phyloP scores from a whole-genome alignment of 2,113 vertebrate species.

The Eurystomus gularis region DNA sequence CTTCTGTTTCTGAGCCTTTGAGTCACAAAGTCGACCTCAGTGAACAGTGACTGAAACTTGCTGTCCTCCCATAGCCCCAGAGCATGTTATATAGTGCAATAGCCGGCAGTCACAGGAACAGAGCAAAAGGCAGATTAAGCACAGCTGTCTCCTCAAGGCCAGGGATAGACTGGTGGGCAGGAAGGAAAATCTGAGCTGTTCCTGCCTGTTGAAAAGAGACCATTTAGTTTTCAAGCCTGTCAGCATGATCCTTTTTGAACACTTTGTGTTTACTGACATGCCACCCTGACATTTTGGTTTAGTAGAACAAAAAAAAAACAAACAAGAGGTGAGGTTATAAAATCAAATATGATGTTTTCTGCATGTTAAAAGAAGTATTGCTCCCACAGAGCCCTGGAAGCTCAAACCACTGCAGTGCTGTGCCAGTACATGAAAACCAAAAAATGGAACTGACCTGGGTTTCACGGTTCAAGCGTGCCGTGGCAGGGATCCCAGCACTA shows the following conservation, averaged over 20 bases:
- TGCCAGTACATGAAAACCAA: conserved; percentile 41
- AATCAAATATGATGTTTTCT: conserved; percentile 31
- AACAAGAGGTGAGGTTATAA: conserved; percentile 28
- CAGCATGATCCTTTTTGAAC: background rate
- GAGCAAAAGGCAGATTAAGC: conserved; percentile 7
- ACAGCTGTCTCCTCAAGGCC: conserved; percentile 2
- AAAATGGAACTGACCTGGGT: conserved; percentile 51
- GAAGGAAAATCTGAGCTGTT: conserved; percentile 6
- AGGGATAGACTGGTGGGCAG: background rate
- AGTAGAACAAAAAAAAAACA: background rate
- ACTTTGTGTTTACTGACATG: background rate
- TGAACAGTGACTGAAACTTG: background rate
- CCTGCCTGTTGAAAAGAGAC: conserved; percentile 3
- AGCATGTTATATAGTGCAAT: accelerated
- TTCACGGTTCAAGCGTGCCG: conserved; percentile 27
- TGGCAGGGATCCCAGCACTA: conserved; percentile 25
- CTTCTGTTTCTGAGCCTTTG: background rate
- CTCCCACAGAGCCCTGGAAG: conserved; percentile 11
- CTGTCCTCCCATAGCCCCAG: background rate
- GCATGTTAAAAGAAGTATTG: conserved; percentile 34
- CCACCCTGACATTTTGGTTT: conserved; percentile 26
- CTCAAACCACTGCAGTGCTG: background rate
- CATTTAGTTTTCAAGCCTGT: background rate
- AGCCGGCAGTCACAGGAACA: background rate
- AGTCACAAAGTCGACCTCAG: background rate